A percentile compares a stretch with the other conserved stretches of the same genome.
phyloP scores from a whole-genome alignment of 2,797 vertebrate species.

The Gouania willdenowi region DNA sequence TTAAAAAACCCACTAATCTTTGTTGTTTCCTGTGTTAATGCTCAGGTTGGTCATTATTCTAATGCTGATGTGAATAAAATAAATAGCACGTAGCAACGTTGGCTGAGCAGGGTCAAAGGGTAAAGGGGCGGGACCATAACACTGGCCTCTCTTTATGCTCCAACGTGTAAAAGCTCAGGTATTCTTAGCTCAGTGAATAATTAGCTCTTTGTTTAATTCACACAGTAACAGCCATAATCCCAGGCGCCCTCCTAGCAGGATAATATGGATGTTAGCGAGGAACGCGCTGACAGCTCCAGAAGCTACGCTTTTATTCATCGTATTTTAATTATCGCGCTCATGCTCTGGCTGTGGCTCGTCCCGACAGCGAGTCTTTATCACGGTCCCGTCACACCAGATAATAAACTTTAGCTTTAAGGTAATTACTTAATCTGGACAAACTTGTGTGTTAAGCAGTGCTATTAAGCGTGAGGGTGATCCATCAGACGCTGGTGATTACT shows the following conservation, averaged over 20 bases:
- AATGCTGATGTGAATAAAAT: no score
- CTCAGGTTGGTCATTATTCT: no score
- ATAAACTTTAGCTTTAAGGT: conserved; percentile 91
- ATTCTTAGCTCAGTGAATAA: conserved; percentile 35
- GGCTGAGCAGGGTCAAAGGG: no score
- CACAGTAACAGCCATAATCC: conserved; percentile 52
- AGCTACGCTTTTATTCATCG: conserved; percentile 68
- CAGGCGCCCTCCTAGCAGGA: conserved; percentile 60
- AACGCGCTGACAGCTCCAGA: conserved; percentile 54
- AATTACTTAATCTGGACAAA: conserved; percentile 98
- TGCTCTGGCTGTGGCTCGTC: conserved; percentile 18
- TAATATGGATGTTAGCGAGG: conserved; percentile 73
- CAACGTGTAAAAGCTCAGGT: no score
- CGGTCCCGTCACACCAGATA: conserved; percentile 77
- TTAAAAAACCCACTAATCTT: no score
- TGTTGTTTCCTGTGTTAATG: no score
- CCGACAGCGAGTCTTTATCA: conserved; percentile 79
- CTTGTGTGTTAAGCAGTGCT: conserved; percentile 92
- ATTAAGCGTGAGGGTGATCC: conserved; percentile 82
- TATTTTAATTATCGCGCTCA: conserved; percentile 74
- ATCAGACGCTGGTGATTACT: conserved; percentile 84
- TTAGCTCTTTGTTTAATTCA: conserved; percentile 56
- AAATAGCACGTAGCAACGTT: no score
- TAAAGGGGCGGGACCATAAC: no score
- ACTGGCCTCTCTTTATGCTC: no score